Percentiles rank a stretch among this genome's conserved stretches.
Conservation (phyloP, 2,113 vertebrate species). For the Gasterosteus nipponicus region DNA sequence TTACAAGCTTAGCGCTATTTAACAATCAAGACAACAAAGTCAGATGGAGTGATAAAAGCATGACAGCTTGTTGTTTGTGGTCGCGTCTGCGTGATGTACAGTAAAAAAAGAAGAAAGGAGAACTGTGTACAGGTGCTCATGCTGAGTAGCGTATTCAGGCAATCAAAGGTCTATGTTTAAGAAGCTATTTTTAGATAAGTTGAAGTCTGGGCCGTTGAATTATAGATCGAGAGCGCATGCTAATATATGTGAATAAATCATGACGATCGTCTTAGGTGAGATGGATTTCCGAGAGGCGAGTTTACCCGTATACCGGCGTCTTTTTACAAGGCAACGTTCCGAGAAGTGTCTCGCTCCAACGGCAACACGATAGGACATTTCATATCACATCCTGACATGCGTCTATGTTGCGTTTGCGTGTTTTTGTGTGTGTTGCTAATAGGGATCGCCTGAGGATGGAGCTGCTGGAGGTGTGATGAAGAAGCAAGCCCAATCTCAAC, state of each 20-base stretch:
- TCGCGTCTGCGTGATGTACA: constrained; percentile 62
- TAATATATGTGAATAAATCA: constrained; percentile 82
- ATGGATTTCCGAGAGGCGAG: constrained; percentile 47
- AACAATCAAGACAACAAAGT: constrained; percentile 46
- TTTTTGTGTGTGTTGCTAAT: constrained; percentile 49
- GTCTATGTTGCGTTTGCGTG: constrained; percentile 39
- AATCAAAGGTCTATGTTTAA: constrained; percentile 76
- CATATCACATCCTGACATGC: constrained; percentile 15
- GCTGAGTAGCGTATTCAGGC: constrained; percentile 64
- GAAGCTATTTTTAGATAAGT: constrained; percentile 78
- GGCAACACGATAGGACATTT: constrained; percentile 7
- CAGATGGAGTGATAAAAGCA: constrained; percentile 56
- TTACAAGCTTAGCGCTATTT: constrained; percentile 44
- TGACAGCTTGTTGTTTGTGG: constrained; percentile 68
- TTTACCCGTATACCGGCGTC: constrained; percentile 26
- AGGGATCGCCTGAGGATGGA: constrained; percentile 83
- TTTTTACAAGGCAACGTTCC: constrained; percentile 12
- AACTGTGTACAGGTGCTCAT: constrained; percentile 59
- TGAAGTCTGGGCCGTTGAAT: constrained; percentile 71
- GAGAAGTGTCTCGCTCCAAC: constrained; percentile 4
- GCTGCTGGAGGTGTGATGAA: constrained; percentile 82
- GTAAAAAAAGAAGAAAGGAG: constrained; percentile 60
- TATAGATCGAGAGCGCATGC: constrained; percentile 77
- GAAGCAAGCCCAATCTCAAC: constrained; percentile 42
- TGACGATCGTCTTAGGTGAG: constrained; percentile 71